Evolutionary conservation across 1,140 invertebrate species (phyloP), one percentile per base, ranked within the genome.

Genomic region (Trichonephila clavipes): DNA sequence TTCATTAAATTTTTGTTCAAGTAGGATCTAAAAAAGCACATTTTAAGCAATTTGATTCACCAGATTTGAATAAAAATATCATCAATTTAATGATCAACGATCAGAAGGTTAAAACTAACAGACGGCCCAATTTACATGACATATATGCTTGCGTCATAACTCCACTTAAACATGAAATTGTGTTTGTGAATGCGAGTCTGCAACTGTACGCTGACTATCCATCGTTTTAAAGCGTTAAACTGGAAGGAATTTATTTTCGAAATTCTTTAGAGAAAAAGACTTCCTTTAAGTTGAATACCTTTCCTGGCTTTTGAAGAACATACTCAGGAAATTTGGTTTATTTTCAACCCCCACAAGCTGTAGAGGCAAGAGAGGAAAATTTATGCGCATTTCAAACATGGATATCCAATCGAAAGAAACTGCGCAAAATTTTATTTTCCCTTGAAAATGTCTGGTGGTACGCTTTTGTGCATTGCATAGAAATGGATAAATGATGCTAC

Each of bases 261-360:
- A 34, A 16, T 24, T 34, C 10, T 34, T 28, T 77, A 4, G 72
- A 77, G 34, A 77, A 77, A 77, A 12, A 69, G 28, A 34, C 72
- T 51, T n/a, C 21, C 51, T 83, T 83, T 83, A n/a, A 83, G 82
- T 58, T 83, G 51, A 83, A 83, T 58, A 58, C 51, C 21, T 83
- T 83, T 58, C 82, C 21, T 83, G 44, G 40, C 40, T 83, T 83
- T 83, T 51, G 12, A 58, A 24, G 77, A 82, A n/a, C 34, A 28
- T 82, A 40, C 77, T 82, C 77, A n/a, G 77, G 82, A 83, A 83
- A 83, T 83, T 19, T 83, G 82, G 82, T 83, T 83, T 83, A 51
- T 83, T 83, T 83, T 16, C 77, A 28, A 44, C 66, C 66, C 77
- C 34, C 44, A 34, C 28, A 82, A 82, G 28, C 51, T 82, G 34